Base-by-base conservation (phyloP, 1,140 invertebrate species). In the Drosophila sturtevanti region DNA sequence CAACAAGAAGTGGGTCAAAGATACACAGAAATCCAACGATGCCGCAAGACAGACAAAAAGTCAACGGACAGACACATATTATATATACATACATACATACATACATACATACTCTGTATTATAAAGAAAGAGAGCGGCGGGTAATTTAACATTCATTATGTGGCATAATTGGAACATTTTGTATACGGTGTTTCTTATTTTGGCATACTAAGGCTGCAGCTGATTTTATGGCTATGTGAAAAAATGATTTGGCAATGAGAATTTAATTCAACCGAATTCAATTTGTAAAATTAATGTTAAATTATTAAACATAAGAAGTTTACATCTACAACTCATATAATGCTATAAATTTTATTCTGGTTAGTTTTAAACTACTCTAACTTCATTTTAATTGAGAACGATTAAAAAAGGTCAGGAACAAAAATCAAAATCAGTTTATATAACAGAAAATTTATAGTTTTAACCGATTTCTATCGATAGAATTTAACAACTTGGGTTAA, bases 121-220 rank as follows among this genome's bases (percentile, higher is more conserved):
- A 48, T 48, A 48, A 48, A 21, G 41, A 70, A 77, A 76, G 72
- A 76, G 72, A 76, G 72, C 73, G 54, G 65, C 66, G 56, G 56
- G 73, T 76, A 77, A 77, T 77, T 77, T 77, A 76, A 64, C 67
- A 62, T 77, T 77, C 74, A 77, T 77, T 77, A 77, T 77, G 60
- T 77, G 73, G 73, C 73, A 76, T 76, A 77, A 77, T 77, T 77
- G 73, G 73, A 70, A 77, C 73, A 56, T 76, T 76, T 72, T 75
- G 41, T 48, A 48, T 48, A 18, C 16, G 41, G 18, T 48, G n/a
- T 48, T 68, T 56, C 62, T 69, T 69, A 68, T 59, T 59, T 48
- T 52, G 55, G 48, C 58, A 18, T 44, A 18, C 14, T 22, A 61
- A 35, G 27, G 54, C 37, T 48, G 60, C 22, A 64, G 14, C 35